Conservation (phyloP, 2,113 vertebrate genomes). For the Glaucomys volans region DNA sequence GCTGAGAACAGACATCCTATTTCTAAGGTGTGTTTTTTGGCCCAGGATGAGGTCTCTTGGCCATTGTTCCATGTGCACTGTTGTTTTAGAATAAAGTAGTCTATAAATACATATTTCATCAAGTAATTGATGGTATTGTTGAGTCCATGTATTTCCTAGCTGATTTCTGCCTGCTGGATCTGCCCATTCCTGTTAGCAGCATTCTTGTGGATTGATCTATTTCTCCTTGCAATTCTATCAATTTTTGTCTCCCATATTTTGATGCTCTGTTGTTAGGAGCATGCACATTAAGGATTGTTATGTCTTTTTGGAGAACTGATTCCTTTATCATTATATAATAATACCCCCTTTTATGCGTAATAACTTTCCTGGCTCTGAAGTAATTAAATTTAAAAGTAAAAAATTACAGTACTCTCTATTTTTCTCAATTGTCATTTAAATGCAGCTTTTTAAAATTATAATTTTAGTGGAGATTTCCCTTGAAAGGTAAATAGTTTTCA, state of each 20-base stretch:
- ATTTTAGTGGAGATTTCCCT: background rate
- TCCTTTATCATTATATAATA: background rate
- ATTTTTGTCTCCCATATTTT: background rate
- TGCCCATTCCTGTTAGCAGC: background rate
- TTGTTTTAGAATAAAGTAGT: background rate
- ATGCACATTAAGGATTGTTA: background rate
- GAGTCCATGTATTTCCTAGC: background rate
- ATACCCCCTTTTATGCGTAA: background rate
- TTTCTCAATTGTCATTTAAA: conserved; percentile 9
- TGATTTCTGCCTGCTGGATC: background rate
- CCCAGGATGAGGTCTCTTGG: background rate
- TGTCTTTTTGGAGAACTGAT: background rate
- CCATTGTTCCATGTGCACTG: background rate
- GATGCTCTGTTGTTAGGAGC: background rate
- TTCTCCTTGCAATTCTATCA: background rate
- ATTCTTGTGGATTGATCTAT: background rate
- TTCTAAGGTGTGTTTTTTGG: background rate
- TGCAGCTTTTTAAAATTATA: background rate
- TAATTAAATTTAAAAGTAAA: conserved; percentile 26
- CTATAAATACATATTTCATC: background rate
- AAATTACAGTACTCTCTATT: background rate
- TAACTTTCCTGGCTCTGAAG: background rate
- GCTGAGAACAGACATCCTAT: background rate
- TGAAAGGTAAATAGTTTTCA: conserved; percentile 32
- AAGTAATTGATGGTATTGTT: background rate